Conservation (phyloP, 1,140 invertebrate species). For the Phenacoccus solenopsis region DNA sequence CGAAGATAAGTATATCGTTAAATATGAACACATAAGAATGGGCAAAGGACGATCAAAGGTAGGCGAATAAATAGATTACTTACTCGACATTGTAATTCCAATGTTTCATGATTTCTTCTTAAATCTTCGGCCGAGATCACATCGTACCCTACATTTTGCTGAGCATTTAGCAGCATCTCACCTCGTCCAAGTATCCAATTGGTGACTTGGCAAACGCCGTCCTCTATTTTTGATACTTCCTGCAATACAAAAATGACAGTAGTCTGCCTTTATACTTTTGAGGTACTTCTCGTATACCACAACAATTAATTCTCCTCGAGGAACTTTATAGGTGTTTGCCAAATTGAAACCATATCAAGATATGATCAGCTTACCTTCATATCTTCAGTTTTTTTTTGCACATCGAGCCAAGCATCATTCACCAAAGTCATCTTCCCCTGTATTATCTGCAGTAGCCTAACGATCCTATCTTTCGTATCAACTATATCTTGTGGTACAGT, state of each 20-base stretch:
- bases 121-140: slow-evolving; percentile 54
- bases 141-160: slow-evolving; percentile 57
- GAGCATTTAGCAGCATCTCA: slow-evolving; percentile 52
- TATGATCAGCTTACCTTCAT: slow-evolving; percentile 34
- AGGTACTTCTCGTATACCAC: neutral
- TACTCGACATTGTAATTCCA: slow-evolving; percentile 63
- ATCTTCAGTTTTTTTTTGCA: slow-evolving; percentile 44
- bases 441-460: slow-evolving; percentile 42
- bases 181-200: slow-evolving; percentile 65
- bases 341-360: neutral
- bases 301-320: neutral
- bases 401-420: slow-evolving; percentile 44
- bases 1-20: neutral
- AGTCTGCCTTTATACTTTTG: neutral
- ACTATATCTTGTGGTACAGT: slow-evolving; percentile 39
- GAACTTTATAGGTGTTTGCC: too few species aligned
- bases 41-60: too few species aligned
- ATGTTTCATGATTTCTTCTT: slow-evolving; percentile 53
- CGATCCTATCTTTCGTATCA: slow-evolving; percentile 44
- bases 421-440: slow-evolving; percentile 44
- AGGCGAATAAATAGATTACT: too few species aligned
- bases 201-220: slow-evolving; percentile 50
- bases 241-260: slow-evolving; percentile 19
- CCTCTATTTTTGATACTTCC: slow-evolving; percentile 45
- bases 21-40: too few species aligned